Evolutionary conservation across 2,113 vertebrate genomes (phyloP), one percentile per base, ranked within the genome.

Genomic region (Spheniscus mendiculus): DNA sequence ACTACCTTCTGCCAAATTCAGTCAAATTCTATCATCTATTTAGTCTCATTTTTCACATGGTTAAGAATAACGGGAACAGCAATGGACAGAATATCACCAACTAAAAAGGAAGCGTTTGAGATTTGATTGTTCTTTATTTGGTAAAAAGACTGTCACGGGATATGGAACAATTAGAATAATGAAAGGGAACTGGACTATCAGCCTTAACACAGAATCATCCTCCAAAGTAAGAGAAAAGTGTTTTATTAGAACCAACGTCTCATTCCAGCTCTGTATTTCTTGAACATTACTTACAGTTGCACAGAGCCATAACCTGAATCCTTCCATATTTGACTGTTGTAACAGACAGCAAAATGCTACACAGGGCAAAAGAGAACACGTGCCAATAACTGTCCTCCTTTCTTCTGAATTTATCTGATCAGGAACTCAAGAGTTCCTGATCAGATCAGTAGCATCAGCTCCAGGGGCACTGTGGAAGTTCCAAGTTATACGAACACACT

Each of bases 171-270:
- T 83, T 53, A 82, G 55, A 84, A 91, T 56, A 95, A 59, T 73
- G 74, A 92, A 87, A 86, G 67, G 45, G 86, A 95, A 93, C 73
- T 67, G 85, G 83, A 93, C 59, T 69, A 71, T 52, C 50, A 81
- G 18, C 27, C 45, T 89, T 76, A 67, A 53, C 34, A 69, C 59
- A 87, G 32, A 93, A 71, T 52, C 58, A 65, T 85, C 30, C 72
- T 62, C 50, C 34, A 79, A 49, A 93, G 27, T 50, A 58, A 42
- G 38, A 84, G 23, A 30, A 50, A 74, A 44, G 62, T 22, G 18
- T 73, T 88, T 49, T 44, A 71, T n/a, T 50, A 86, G 16, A 93
- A 52, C 11, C 20, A 67, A 13, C 6, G 12, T 78, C 61, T 87
- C 32, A 55, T 36, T 94, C 32, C 63, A 89, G 29, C 40, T 73